Evolutionary conservation across 30 jellyfish, hydroid and myxozoan species (phyloP).

Genomic region (Mastigias papua): DNA sequence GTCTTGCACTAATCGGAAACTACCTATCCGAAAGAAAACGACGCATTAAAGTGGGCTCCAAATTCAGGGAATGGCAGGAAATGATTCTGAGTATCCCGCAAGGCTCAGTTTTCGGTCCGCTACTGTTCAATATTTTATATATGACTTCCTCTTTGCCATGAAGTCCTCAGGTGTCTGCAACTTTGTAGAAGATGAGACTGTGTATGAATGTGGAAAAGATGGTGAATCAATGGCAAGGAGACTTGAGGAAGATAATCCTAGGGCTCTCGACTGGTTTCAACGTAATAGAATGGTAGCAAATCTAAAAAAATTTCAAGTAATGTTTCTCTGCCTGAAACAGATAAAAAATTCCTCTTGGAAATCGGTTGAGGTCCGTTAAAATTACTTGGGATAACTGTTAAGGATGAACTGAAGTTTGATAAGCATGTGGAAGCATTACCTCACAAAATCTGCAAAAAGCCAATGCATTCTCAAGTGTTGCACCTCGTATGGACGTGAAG

Average conservation of each 20-base stretch:
- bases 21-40: too few relatives aligned
- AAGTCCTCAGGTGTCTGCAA: background rate
- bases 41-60: too few relatives aligned
- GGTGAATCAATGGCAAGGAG: background rate
- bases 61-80: too few relatives aligned
- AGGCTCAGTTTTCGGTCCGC: constrained; percentile 4
- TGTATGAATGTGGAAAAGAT: background rate
- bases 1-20: background rate
- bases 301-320: background rate
- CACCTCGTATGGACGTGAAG: too few relatives aligned
- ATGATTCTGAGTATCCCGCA: background rate
- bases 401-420: background rate
- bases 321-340: background rate
- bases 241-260: background rate
- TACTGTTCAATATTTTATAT: background rate
- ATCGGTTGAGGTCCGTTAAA: background rate
- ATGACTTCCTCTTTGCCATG: background rate
- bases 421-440: too few relatives aligned
- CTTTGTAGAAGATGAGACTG: background rate
- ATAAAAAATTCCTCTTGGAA: background rate
- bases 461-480: too few relatives aligned
- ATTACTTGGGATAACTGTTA: background rate
- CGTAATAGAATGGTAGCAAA: background rate
- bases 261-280: background rate
- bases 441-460: too few relatives aligned